Conservation (phyloP, 2,888 invertebrate genomes). For the Keiferia lycopersicella region DNA sequence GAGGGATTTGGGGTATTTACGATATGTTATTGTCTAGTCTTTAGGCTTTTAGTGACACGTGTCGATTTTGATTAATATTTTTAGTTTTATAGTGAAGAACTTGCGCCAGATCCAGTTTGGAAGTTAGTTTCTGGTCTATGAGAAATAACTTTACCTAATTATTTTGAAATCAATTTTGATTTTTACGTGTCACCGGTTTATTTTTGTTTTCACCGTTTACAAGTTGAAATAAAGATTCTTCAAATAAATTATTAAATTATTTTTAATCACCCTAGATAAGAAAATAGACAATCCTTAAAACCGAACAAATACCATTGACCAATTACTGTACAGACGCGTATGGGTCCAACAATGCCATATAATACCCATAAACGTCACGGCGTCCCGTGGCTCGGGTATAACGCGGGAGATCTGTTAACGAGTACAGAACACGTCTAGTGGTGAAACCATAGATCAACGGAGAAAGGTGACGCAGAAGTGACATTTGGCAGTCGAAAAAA, state of each 20-base stretch:
- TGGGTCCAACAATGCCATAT: conserved; percentile 61
- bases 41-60: background rate
- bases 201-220: too few species aligned
- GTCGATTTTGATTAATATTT: background rate
- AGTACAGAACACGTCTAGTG: conserved; percentile 66
- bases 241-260: too few species aligned
- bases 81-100: too few species aligned
- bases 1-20: background rate
- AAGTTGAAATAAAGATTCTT: too few species aligned
- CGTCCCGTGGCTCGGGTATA: conserved; percentile 58
- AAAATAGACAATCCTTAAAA: background rate
- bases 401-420: conserved; percentile 70
- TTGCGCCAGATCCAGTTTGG: too few species aligned
- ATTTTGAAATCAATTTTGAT: too few species aligned
- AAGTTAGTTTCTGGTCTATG: too few species aligned
- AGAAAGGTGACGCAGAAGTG: conserved; percentile 26
- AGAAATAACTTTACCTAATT: too few species aligned
- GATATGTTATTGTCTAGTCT: background rate
- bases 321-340: conserved; percentile 58
- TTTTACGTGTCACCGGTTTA: too few species aligned
- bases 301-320: conserved; percentile 38
- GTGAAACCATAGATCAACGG: conserved; percentile 48
- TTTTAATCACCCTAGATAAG: too few species aligned
- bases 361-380: conserved; percentile 72
- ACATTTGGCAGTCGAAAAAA: background rate